These are phyloP conservation scores for Spizella passerina DNA, from an alignment of 2,797 vertebrate species.

Conservation along the genomic window DNA sequence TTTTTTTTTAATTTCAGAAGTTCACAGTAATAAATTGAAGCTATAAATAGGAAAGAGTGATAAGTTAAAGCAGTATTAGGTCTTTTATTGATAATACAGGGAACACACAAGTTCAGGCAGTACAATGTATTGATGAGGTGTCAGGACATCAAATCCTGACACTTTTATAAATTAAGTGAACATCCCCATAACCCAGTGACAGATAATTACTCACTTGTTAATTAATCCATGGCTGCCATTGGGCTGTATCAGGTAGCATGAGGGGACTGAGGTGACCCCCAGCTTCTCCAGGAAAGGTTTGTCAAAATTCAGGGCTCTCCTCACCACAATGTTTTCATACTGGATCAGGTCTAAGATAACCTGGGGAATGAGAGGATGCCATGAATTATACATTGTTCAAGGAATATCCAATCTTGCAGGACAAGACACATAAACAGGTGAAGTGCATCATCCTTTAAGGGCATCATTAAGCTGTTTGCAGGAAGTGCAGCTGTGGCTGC, in stretches of 20 bases:
- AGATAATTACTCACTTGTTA: conserved; percentile 77
- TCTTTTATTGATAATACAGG: not conserved
- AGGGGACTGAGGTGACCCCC: conserved; percentile 78
- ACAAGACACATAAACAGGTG: not conserved
- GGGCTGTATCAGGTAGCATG: conserved; percentile 85
- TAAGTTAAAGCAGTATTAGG: not conserved
- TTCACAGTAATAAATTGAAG: not conserved
- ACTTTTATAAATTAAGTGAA: not conserved
- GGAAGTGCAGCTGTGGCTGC: not conserved
- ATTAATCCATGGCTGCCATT: conserved; percentile 84
- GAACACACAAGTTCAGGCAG: not conserved
- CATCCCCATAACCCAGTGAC: not conserved
- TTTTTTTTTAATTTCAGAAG: not conserved
- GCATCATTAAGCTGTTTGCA: not conserved
- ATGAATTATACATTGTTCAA: not conserved
- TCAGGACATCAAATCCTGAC: not conserved
- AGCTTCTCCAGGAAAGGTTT: conserved; percentile 80
- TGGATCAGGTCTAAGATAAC: conserved; percentile 89
- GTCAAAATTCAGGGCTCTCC: conserved; percentile 79
- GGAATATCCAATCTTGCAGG: not conserved
- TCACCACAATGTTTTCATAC: conserved; percentile 84
- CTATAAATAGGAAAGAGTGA: not conserved
- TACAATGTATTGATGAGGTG: not conserved
- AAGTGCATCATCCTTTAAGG: not conserved
- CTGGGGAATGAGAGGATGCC: conserved; percentile 62